Base-by-base conservation (phyloP, 2,797 vertebrate species). In the Salmo trutta region DNA sequence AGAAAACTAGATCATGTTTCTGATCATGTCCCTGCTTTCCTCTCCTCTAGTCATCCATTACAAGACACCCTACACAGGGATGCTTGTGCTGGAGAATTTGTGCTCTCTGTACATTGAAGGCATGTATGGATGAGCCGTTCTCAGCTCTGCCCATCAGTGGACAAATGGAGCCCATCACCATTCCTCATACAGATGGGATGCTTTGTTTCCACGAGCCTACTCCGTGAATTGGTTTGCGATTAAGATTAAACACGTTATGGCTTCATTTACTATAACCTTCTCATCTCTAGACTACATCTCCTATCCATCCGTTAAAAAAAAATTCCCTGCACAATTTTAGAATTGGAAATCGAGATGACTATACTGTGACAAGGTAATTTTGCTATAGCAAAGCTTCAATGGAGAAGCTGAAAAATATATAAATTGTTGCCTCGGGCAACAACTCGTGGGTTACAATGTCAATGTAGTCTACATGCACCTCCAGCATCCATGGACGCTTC, bases 51-150 rank as follows among this genome's bases (percentile, higher is more conserved):
- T 59, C 19, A 59, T 59, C 5, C 14, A n/a, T 59, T n/a, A 16
- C 6, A 56, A 56, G 54, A 16, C 15, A 16, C 6, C 6, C 53
- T 56, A 56, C 53, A 19, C 16, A 56, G 17, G 3, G 17, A 59
- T 21, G 54, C 54, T 56, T 24, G 7, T 62, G n/a, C n/a, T 62
- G 59, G 17, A 62, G 12, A 24, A 2, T 8, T 19, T 62, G n/a
- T 24, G n/a, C 8, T 47, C 59, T 62, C n/a, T 62, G n/a, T 24
- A 62, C 21, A 21, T 62, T 62, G 56, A 59, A 29, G 78, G 68
- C 24, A 7, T 54, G 65, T 6, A n/a, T 65, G 64, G 52, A 74
- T 70, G 72, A 67, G 65, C 75, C 21, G 71, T 64, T 77, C 67
- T 36, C 71, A 15, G 29, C 47, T 74, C 71, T 17, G 41, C 56